Evolutionary conservation across 2,113 vertebrate species (phyloP).

Genomic region (Vidua macroura): DNA sequence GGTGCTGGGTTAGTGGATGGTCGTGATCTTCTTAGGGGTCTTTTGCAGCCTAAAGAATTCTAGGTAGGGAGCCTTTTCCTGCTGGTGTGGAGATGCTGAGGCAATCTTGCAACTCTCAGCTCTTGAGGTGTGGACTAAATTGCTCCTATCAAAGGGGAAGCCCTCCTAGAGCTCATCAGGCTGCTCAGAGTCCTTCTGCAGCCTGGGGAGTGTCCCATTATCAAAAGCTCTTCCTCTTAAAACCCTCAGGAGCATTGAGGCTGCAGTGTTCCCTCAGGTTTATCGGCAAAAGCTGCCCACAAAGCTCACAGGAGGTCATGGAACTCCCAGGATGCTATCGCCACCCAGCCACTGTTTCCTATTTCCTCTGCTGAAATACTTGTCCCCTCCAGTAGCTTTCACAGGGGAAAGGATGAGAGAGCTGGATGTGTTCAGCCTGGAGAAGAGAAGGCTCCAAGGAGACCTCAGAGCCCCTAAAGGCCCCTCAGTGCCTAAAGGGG

Average conservation of each 20-base stretch:
- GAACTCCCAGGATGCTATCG: accelerated
- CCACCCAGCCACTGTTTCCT: neutral
- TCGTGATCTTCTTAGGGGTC: neutral
- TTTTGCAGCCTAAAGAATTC: neutral
- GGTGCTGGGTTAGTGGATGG: neutral
- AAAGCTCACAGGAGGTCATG: neutral
- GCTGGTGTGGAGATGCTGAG: neutral
- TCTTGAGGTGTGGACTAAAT: neutral
- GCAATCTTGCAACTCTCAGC: neutral
- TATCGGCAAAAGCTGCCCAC: neutral
- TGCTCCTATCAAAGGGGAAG: neutral
- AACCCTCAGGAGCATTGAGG: neutral
- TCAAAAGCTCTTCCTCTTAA: neutral
- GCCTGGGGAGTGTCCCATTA: accelerated
- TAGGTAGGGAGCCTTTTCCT: neutral
- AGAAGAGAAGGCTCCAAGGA: neutral
- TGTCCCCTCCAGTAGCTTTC: accelerated
- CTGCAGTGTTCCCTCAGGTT: accelerated
- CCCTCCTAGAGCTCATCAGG: neutral
- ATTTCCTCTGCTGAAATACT: neutral
- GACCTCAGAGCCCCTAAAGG: neutral
- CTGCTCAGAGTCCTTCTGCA: neutral
- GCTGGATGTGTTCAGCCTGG: neutral
- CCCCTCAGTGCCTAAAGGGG: neutral
- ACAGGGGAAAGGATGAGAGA: neutral